A percentile compares a stretch with the other conserved stretches of the same genome.
Evolutionary conservation across 2,888 invertebrate species (phyloP).

Genomic region (Galeruca laticollis): DNA sequence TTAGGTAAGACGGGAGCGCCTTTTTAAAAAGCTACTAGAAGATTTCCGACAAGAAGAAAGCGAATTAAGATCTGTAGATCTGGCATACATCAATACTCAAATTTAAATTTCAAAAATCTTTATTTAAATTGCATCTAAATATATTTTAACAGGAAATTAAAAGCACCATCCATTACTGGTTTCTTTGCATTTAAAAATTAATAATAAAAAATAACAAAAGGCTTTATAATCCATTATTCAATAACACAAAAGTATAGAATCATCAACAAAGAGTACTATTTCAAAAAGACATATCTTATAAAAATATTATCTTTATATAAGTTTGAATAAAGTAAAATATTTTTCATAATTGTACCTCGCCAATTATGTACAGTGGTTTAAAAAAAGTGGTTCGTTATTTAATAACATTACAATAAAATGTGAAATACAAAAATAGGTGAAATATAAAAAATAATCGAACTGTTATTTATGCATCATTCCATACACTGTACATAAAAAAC

Average conservation of each 20-base stretch:
- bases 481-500: constrained; percentile 2
- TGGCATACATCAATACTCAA: constrained; percentile 55
- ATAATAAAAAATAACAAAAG: constrained; percentile 43
- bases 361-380: not conserved
- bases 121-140: constrained; percentile 48
- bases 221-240: constrained; percentile 37
- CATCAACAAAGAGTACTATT: constrained; percentile 36
- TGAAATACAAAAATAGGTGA: not conserved
- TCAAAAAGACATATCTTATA: constrained; percentile 42
- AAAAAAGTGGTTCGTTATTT: not conserved
- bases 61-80: constrained; percentile 55
- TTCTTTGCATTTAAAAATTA: constrained; percentile 41
- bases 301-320: constrained; percentile 41
- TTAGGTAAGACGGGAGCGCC: constrained; percentile 50
- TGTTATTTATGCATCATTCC: not conserved
- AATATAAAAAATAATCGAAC: not conserved
- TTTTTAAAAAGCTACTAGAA: constrained; percentile 51
- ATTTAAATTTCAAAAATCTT: constrained; percentile 43
- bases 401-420: constrained; percentile 4
- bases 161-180: constrained; percentile 46
- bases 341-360: constrained; percentile 2
- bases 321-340: constrained; percentile 13
- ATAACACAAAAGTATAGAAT: constrained; percentile 37
- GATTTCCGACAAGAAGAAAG: constrained; percentile 55
- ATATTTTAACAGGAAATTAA: constrained; percentile 47